Base-by-base conservation (phyloP, 2,888 invertebrate genomes). In the Diarsia mendica region DNA sequence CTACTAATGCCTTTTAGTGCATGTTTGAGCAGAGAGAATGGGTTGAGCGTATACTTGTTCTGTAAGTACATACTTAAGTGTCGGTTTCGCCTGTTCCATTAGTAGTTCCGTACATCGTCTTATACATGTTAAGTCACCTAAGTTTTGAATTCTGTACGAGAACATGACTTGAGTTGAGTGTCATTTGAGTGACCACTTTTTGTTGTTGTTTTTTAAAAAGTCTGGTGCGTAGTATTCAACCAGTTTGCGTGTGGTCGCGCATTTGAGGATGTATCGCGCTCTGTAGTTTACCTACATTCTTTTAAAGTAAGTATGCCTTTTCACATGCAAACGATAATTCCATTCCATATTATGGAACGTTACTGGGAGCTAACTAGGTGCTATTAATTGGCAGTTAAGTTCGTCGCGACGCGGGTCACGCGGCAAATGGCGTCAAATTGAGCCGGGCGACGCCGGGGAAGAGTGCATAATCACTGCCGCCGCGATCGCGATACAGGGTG, bases 351-450 rank as follows among this genome's bases (percentile, higher is more conserved):
- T 79, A 55, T 51, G n/a, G 44, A 63, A 44, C 60, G 63, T 75
- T 77, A 74, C 71, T 65, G 53, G 48, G 46, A 72, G 69, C 69
- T 86, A 89, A 88, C 85, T 88, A 89, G 85, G 85, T 88, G 85
- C 84, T 87, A 88, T 90, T 91, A 92, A 92, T 93, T 90, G 90
- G 86, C 82, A 89, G 89, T 90, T 91, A 91, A 90, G 87, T 88
- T 75, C 85, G 82, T 87, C 87, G 84, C 78, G 68, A 83, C 83
- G 84, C 81, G 84, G 84, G 78, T 81, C 79, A 79, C 83, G 83
- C 83, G 75, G 89, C 88, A 91, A 90, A 90, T 91, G 89, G 90
- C 91, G 91, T 91, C 89, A 93, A 93, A 93, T 93, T 92, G 91
- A 89, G 89, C 89, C 81, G 48, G 33, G 51, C 80, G 88, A 77